These are phyloP conservation scores for Griposia aprilina DNA, from an alignment of 2,888 invertebrate genomes.

Conservation along the genomic window DNA sequence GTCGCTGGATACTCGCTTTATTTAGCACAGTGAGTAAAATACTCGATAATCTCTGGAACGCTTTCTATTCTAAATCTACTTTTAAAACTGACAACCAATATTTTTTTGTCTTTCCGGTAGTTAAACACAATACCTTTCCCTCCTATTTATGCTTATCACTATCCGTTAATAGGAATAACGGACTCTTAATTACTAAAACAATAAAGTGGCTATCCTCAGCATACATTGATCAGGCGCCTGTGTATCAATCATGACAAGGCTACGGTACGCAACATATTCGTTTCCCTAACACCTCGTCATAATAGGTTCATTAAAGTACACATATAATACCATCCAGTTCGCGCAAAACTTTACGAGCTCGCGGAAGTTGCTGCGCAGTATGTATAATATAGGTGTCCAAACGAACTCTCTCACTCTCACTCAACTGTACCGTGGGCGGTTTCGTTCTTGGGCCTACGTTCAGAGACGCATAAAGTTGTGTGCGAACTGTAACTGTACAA, in stretches of 20 bases:
- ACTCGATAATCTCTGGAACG: neutral
- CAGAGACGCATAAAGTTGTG: too few relatives aligned
- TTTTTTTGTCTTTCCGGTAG: neutral
- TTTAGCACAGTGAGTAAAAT: slow-evolving; percentile 85
- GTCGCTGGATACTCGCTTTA: slow-evolving; percentile 90
- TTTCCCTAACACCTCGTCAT: neutral
- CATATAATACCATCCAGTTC: neutral
- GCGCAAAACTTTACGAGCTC: too few relatives aligned
- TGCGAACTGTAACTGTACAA: too few relatives aligned
- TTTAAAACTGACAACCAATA: neutral
- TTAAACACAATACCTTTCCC: neutral
- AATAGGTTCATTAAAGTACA: neutral
- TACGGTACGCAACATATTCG: neutral
- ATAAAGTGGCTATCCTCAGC: neutral
- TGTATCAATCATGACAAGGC: neutral
- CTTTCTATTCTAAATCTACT: neutral
- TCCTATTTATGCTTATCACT: neutral
- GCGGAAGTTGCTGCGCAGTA: too few relatives aligned
- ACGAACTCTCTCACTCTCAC: too few relatives aligned
- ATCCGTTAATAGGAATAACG: neutral
- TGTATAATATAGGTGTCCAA: too few relatives aligned
- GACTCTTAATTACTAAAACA: neutral
- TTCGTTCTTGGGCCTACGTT: too few relatives aligned
- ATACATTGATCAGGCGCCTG: neutral
- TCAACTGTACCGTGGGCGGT: too few relatives aligned